Conservation (phyloP, 2,797 vertebrate genomes). For the Enteromius anoplus region DNA sequence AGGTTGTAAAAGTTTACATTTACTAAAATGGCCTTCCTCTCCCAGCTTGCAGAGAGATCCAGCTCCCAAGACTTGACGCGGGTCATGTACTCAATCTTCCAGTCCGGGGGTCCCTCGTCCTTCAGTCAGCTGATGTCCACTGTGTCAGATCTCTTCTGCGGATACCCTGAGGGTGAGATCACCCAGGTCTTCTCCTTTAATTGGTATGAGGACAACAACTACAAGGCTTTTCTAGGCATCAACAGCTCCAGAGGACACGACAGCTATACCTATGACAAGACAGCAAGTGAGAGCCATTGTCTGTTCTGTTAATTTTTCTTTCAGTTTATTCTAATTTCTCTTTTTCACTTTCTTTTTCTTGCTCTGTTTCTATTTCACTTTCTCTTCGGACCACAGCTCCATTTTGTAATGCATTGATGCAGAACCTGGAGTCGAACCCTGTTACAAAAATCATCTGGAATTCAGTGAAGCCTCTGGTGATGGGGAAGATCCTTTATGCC, state of each 20-base stretch:
- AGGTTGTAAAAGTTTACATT: not conserved
- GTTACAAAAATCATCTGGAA: constrained; percentile 93
- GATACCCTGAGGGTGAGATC: constrained; percentile 90
- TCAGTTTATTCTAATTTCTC: not conserved
- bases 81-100: constrained; percentile 76
- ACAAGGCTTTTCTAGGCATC: constrained; percentile 94
- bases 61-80: constrained; percentile 83
- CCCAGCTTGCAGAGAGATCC: constrained; percentile 79
- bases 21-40: not conserved
- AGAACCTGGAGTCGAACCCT: constrained; percentile 92
- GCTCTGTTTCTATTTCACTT: not conserved
- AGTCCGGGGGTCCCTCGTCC: constrained; percentile 75
- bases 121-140: constrained; percentile 79
- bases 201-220: constrained; percentile 99
- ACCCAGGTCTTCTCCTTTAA: constrained; percentile 93
- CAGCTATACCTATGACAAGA: constrained; percentile 83
- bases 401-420: constrained; percentile 92
- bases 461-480: constrained; percentile 92
- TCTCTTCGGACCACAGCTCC: constrained; percentile 80
- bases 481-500: constrained; percentile 95
- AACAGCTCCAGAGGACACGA: constrained; percentile 82
- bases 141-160: constrained; percentile 88
- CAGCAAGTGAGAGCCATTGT: constrained; percentile 84
- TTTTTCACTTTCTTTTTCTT: not conserved
- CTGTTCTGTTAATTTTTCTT: no score